Conservation (phyloP, 2,797 vertebrate species). For the Anguilla obscura region DNA sequence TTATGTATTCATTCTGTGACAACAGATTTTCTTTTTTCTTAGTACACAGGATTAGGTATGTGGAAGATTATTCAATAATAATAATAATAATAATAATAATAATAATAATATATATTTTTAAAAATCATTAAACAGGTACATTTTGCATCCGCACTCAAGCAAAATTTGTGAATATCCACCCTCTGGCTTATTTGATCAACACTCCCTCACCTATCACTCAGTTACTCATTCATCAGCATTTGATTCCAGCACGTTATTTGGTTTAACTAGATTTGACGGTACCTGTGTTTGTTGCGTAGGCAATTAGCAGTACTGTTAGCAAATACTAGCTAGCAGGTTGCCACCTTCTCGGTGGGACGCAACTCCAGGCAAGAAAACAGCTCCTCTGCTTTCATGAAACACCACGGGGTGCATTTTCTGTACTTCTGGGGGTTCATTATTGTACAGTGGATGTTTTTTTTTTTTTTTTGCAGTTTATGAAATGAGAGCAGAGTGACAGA, state of each 20-base stretch:
- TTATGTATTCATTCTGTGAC: neutral
- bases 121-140: neutral
- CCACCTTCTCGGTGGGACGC: neutral
- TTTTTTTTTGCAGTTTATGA: neutral
- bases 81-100: no score
- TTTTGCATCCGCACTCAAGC: neutral
- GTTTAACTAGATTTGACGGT: neutral
- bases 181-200: neutral
- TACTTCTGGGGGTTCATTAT: neutral
- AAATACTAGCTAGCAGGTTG: neutral
- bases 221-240: neutral
- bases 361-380: neutral
- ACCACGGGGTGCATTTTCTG: neutral
- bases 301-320: neutral
- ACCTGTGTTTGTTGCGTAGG: neutral
- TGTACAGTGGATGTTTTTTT: neutral
- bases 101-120: neutral
- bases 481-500: neutral
- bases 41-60: neutral
- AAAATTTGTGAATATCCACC: neutral
- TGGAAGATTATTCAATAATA: neutral
- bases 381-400: neutral
- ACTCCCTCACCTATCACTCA: neutral
- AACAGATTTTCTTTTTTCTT: neutral
- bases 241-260: neutral